These are phyloP conservation scores for Machimus rusticus DNA, from an alignment of 2,888 invertebrate species.

Conservation along the genomic window DNA sequence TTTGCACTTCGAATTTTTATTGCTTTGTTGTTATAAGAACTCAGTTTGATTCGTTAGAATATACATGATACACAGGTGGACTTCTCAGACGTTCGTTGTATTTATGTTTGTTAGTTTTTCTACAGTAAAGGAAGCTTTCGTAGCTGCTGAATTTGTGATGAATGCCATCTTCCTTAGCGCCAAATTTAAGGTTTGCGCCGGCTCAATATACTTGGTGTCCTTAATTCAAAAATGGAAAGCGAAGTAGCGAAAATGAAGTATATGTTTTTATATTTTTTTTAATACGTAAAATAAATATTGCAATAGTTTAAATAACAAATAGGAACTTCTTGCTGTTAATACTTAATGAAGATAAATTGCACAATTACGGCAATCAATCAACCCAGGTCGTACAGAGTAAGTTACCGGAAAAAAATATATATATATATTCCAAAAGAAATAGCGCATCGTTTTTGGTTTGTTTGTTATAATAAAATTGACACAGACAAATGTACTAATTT, in stretches of 20 bases:
- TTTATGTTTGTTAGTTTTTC: not conserved
- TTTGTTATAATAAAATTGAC: slow-evolving; percentile 50
- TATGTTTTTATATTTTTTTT: not conserved
- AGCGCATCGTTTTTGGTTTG: not conserved
- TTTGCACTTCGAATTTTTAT: not conserved
- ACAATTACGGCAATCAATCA: not conserved
- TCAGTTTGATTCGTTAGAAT: not conserved
- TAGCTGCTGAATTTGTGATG: not conserved
- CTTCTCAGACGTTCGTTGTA: slow-evolving; percentile 4
- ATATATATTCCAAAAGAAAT: not conserved
- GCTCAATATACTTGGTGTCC: not conserved
- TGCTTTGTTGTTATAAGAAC: slow-evolving; percentile 7
- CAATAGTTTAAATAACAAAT: slow-evolving; percentile 11
- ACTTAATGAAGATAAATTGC: not conserved
- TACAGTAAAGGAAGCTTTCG: not conserved
- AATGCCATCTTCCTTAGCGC: not conserved
- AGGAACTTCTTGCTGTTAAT: slow-evolving; percentile 23
- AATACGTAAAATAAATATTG: not conserved
- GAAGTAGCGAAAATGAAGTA: not conserved
- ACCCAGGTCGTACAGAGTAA: slow-evolving; percentile 8
- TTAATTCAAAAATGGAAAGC: not conserved
- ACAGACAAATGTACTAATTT: slow-evolving; percentile 53
- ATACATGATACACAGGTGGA: not conserved
- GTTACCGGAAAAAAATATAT: not conserved
- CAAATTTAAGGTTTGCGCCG: not conserved